Conservation (phyloP, 2,113 vertebrate species). For the Campylorhamphus procurvoides region DNA sequence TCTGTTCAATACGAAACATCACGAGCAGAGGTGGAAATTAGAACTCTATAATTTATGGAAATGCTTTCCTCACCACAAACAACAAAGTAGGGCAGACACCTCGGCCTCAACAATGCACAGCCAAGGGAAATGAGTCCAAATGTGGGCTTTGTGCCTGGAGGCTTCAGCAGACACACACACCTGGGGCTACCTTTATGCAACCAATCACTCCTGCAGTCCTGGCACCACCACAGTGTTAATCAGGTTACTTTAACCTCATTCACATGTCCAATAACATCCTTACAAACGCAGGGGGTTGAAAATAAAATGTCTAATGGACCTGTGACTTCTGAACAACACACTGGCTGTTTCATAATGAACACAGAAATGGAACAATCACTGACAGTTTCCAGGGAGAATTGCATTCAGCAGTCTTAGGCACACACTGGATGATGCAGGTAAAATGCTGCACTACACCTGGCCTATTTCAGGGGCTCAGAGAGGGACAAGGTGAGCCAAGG, state of each 20-base stretch:
- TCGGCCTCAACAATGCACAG: not conserved
- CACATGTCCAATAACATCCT: not conserved
- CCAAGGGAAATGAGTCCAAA: not conserved
- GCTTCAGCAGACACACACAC: rapidly evolving
- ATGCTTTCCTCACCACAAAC: not conserved
- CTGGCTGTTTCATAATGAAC: not conserved
- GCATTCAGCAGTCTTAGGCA: rapidly evolving
- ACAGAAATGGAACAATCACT: not conserved
- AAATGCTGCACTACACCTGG: not conserved
- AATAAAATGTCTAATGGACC: not conserved
- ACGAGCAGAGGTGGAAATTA: not conserved
- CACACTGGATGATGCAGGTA: rapidly evolving
- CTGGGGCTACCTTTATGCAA: rapidly evolving
- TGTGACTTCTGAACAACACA: not conserved
- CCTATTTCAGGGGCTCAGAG: not conserved
- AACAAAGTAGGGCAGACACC: not conserved
- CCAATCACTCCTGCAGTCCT: rapidly evolving
- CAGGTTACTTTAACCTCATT: not conserved
- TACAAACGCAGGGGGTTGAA: not conserved
- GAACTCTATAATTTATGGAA: not conserved
- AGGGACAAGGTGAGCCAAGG: not conserved
- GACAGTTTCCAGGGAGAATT: not conserved
- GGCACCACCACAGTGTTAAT: rapidly evolving
- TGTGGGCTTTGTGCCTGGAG: rapidly evolving
- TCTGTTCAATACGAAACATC: not conserved